Evolutionary conservation across 1,140 invertebrate species (phyloP).

Genomic region (Camponotus vicinus): DNA sequence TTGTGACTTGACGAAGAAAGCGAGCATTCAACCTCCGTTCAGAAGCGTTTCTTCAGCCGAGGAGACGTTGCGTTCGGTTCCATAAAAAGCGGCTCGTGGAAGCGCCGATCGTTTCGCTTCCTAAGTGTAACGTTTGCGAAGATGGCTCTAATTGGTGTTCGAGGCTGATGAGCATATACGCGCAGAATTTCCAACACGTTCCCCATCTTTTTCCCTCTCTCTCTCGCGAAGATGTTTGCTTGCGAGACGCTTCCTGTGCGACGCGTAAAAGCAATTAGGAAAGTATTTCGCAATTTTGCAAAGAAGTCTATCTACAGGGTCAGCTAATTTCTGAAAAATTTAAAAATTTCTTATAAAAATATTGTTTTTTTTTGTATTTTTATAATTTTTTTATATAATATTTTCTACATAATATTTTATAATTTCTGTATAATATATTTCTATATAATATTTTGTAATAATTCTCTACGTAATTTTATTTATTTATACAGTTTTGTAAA

Average conservation of each 20-base stretch:
- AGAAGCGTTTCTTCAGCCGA: conserved; percentile 72
- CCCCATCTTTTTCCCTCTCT: not conserved
- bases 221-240: conserved; percentile 18
- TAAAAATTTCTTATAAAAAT: not conserved
- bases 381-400: not conserved
- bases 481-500: no score
- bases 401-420: not conserved
- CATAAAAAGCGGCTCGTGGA: conserved; percentile 72
- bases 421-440: conserved; percentile 12
- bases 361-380: not conserved
- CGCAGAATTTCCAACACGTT: conserved; percentile 55
- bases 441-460: not conserved
- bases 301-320: not conserved
- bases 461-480: not conserved
- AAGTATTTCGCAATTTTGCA: not conserved
- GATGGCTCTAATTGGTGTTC: conserved; percentile 74
- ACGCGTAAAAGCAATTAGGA: conserved; percentile 52
- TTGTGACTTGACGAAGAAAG: conserved; percentile 73
- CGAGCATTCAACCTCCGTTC: conserved; percentile 71
- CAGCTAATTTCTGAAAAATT: conserved; percentile 9
- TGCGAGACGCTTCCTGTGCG: conserved; percentile 23
- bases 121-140: conserved; percentile 74
- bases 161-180: conserved; percentile 71
- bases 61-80: conserved; percentile 68
- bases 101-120: conserved; percentile 75